Conservation (phyloP, 2,797 vertebrate genomes). For the Hylomyscus alleni region DNA sequence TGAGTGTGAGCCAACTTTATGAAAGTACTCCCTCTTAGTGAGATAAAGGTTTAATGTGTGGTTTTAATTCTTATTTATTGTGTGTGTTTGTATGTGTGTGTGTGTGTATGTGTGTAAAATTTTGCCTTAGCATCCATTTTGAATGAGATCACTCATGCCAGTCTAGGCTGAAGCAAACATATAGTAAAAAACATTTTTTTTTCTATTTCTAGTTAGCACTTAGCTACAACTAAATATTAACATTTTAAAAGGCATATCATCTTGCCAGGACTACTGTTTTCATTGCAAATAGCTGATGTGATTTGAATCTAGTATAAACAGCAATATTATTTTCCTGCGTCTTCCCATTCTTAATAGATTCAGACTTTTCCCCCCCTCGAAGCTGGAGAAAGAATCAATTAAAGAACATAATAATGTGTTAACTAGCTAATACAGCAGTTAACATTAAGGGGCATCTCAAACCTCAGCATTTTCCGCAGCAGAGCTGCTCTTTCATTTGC, state of each 20-base stretch:
- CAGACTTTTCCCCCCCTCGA: not conserved
- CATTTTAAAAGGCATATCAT: not conserved
- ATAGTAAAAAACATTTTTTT: not conserved
- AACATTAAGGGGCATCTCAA: slow-evolving; percentile 47
- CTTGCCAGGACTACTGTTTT: not conserved
- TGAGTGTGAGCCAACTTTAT: not conserved
- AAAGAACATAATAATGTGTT: slow-evolving; percentile 47
- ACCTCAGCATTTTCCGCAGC: slow-evolving; percentile 63
- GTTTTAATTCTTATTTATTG: not conserved
- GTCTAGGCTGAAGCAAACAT: not conserved
- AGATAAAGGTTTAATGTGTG: not conserved
- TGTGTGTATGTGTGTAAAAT: not conserved
- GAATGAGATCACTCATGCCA: not conserved
- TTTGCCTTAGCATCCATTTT: not conserved
- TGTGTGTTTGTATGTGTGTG: not conserved
- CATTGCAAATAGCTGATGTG: not conserved
- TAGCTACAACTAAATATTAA: not conserved
- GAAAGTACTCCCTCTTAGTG: not conserved
- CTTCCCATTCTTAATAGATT: not conserved
- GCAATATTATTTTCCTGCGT: not conserved
- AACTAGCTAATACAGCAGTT: slow-evolving; percentile 70
- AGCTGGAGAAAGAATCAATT: slow-evolving; percentile 71
- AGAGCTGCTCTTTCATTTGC: slow-evolving; percentile 54
- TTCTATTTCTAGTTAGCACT: not conserved
- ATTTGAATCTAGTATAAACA: not conserved